These are phyloP conservation scores for Cataglyphis hispanica DNA, from an alignment of 1,140 invertebrate genomes.

Conservation along the genomic window DNA sequence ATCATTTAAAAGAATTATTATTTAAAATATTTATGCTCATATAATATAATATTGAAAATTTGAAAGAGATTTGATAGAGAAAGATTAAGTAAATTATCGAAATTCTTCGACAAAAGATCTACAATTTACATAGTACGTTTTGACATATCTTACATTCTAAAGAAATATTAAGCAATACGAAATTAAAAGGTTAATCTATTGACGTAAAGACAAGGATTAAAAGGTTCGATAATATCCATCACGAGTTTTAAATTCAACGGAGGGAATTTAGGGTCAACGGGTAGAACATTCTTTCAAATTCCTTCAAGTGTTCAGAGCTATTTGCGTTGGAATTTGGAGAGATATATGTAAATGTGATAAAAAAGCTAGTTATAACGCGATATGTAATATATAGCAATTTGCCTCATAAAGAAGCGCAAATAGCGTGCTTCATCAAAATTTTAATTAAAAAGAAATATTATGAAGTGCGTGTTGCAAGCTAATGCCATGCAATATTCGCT, in stretches of 20 bases:
- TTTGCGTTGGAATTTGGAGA: constrained; percentile 9
- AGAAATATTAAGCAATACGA: neutral
- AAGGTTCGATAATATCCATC: neutral
- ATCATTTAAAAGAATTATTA: neutral
- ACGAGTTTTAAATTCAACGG: neutral
- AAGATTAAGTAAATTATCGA: neutral
- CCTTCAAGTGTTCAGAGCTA: constrained; percentile 36
- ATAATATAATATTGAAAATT: constrained; percentile 13
- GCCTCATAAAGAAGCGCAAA: constrained; percentile 6
- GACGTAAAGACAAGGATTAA: constrained; percentile 1
- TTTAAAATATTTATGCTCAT: neutral
- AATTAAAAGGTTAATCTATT: neutral
- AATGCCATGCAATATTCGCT: neutral
- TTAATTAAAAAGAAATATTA: constrained; percentile 44
- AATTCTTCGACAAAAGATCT: neutral
- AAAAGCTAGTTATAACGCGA: neutral
- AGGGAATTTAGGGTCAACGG: neutral
- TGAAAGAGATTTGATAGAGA: neutral
- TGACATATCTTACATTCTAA: neutral
- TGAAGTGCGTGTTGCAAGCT: neutral
- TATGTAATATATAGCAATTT: constrained; percentile 24
- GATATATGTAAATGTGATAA: neutral
- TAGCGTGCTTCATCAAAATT: constrained; percentile 10
- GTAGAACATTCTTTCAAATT: constrained; percentile 3
- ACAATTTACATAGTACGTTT: neutral